Evolutionary conservation across 2,888 invertebrate genomes (phyloP).

Genomic region (Dolichomitus sp.): DNA sequence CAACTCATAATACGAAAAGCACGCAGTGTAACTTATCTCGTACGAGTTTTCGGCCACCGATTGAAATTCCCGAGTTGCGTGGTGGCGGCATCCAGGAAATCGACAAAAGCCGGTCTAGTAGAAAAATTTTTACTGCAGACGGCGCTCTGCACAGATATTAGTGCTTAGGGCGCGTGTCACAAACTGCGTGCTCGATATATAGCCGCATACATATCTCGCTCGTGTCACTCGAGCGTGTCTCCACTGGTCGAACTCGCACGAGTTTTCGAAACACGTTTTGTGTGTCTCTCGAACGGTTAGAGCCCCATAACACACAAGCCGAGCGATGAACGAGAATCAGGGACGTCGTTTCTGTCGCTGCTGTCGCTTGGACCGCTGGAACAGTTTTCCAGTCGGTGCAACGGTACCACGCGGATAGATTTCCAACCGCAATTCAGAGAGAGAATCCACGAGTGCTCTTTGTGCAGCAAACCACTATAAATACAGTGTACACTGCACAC

Average conservation of each 20-base stretch:
- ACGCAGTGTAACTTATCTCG: neutral
- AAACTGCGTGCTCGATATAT: slow-evolving; percentile 22
- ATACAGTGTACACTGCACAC: neutral
- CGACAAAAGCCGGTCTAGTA: slow-evolving; percentile 22
- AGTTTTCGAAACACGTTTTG: slow-evolving; percentile 57
- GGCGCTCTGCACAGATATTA: slow-evolving; percentile 27
- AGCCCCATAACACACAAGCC: neutral
- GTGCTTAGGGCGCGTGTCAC: slow-evolving; percentile 46
- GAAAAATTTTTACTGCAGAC: neutral
- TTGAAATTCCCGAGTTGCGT: neutral
- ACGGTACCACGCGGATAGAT: slow-evolving; percentile 61
- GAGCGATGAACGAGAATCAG: slow-evolving; percentile 59
- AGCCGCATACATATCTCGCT: slow-evolving; percentile 19
- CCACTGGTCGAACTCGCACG: slow-evolving; percentile 34
- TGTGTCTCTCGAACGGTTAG: slow-evolving; percentile 41
- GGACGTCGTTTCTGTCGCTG: slow-evolving; percentile 36
- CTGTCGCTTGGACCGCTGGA: slow-evolving; percentile 30
- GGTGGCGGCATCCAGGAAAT: slow-evolving; percentile 37
- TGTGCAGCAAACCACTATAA: neutral
- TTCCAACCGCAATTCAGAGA: slow-evolving; percentile 29
- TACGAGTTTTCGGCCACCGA: neutral
- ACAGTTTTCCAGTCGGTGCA: slow-evolving; percentile 58
- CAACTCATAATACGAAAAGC: neutral
- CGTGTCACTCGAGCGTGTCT: slow-evolving; percentile 50
- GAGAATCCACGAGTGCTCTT: slow-evolving; percentile 20